Evolutionary conservation across 2,113 vertebrate species (phyloP).

Genomic region (Peromyscus polionotus): DNA sequence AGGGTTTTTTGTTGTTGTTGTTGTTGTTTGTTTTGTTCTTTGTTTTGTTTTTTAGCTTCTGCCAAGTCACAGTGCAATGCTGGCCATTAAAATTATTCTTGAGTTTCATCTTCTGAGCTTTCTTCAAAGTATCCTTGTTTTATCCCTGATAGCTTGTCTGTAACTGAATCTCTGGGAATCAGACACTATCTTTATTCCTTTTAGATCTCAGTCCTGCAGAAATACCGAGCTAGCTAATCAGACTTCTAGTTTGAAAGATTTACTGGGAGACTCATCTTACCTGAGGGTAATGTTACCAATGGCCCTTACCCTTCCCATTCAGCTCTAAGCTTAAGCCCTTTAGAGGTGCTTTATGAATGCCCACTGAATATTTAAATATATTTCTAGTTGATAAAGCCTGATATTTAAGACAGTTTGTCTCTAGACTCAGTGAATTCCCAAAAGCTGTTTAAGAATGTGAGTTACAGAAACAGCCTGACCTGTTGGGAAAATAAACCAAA

Average conservation of each 20-base stretch:
- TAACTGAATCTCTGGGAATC: background rate
- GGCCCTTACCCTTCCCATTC: background rate
- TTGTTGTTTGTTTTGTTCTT: too few relatives aligned
- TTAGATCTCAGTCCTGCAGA: background rate
- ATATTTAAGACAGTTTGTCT: background rate
- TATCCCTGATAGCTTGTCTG: background rate
- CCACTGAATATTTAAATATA: background rate
- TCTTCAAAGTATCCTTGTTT: background rate
- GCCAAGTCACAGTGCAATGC: background rate
- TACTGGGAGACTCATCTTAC: background rate
- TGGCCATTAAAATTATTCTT: background rate
- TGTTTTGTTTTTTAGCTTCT: background rate
- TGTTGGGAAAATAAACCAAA: background rate
- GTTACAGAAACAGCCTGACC: background rate
- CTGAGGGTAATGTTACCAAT: background rate
- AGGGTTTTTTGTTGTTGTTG: background rate
- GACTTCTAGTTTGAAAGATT: background rate
- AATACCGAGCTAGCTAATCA: background rate
- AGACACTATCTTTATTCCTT: background rate
- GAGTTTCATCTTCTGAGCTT: background rate
- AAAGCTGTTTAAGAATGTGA: background rate
- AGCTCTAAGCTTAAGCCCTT: background rate
- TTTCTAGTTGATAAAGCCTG: background rate
- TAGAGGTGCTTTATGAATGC: background rate
- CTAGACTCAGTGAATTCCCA: background rate